Evolutionary conservation across 2,888 invertebrate genomes (phyloP).

Genomic region (Pheosia tremula): DNA sequence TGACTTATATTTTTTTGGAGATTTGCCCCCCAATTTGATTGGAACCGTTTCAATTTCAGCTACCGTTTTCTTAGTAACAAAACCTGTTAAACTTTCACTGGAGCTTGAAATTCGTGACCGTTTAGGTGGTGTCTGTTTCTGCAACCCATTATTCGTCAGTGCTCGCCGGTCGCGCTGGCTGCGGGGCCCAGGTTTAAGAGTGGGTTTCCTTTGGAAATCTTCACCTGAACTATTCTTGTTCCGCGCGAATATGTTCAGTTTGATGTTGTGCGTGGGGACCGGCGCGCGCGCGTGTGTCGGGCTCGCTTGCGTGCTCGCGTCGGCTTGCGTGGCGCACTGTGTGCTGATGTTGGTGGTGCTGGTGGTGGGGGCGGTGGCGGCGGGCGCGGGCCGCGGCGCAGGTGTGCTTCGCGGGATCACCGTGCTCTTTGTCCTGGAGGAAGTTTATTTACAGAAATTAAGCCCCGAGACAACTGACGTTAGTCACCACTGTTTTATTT

Average conservation of each 20-base stretch:
- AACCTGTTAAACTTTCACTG: neutral
- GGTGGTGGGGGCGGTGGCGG: no score
- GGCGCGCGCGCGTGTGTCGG: neutral
- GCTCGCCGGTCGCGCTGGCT: neutral
- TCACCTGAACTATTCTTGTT: neutral
- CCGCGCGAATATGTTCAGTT: neutral
- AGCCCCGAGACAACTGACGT: no score
- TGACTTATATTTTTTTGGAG: conserved; percentile 1
- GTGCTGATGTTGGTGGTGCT: conserved; percentile 1
- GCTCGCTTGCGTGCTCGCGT: neutral
- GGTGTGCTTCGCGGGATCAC: no score
- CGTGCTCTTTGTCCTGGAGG: no score
- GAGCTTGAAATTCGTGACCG: neutral
- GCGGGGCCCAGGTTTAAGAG: neutral
- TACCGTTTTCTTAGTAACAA: neutral
- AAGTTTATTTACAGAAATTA: no score
- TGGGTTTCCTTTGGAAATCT: neutral
- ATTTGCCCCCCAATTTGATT: neutral
- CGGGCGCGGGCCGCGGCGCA: no score
- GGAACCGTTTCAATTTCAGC: neutral
- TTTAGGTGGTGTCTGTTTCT: neutral
- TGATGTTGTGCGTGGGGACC: neutral
- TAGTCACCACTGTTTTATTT: no score
- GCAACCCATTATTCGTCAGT: neutral
- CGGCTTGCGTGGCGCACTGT: neutral